Evolutionary conservation across 1,140 invertebrate genomes (phyloP), one percentile per base, ranked within the genome.

Genomic region (Neuroterus valhalla): DNA sequence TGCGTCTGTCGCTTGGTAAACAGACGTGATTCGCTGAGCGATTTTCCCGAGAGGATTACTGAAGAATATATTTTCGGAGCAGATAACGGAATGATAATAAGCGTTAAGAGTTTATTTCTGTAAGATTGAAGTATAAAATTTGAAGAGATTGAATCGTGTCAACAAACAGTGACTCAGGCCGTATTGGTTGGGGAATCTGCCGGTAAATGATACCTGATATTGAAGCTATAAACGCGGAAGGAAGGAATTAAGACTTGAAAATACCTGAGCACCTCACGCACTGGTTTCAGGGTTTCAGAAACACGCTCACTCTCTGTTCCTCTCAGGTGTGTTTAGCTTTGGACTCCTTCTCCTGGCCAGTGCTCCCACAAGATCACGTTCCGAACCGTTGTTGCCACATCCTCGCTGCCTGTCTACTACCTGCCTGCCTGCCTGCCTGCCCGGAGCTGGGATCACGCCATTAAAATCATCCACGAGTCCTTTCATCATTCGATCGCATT

Each of bases 341-440:
- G 31, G 74, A 38, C 68, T 76, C 44, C 42, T 67, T 75, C 71
- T 72, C 75, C 71, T 72, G 77, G 75, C 78, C 81, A 78, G 75
- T 79, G 80, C 79, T 86, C 82, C 77, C 77, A 78, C 75, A 72
- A 86, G 85, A 87, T 87, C 79, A 77, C 77, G 76, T 73, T 69
- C 74, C 81, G n/a, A n/a, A n/a, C 73, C 85, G 81, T 83, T 87
- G 85, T 87, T 86, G 85, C 85, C 86, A 86, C 82, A 82, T 87
- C 84, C 80, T 84, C 74, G 71, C 75, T 74, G n/a, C n/a, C n/a
- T n/a, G n/a, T n/a, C n/a, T n/a, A n/a, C n/a, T n/a, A n/a, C n/a
- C n/a, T n/a, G n/a, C n/a, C n/a, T n/a, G n/a, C n/a, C n/a, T n/a
- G n/a, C n/a, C n/a, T n/a, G n/a, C n/a, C n/a, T n/a, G n/a, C n/a